Percentiles rank a stretch among this genome's conserved stretches.
These are phyloP conservation scores for Brenthis daphne DNA, from an alignment of 2,888 invertebrate species.

Conservation along the genomic window DNA sequence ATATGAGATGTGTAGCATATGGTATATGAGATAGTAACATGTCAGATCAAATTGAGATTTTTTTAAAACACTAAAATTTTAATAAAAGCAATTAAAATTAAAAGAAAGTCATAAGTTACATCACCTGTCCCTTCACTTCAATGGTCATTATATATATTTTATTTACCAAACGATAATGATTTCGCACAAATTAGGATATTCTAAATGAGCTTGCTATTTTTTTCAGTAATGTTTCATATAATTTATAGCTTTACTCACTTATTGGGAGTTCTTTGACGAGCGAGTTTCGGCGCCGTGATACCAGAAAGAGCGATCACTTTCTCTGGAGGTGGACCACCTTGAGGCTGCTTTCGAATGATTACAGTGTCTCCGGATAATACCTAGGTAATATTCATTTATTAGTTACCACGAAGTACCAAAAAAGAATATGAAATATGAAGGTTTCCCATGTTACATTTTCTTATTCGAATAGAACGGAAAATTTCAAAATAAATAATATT, in stretches of 20 bases:
- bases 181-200: too few species aligned
- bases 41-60: too few species aligned
- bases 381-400: conserved; percentile 71
- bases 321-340: conserved; percentile 95
- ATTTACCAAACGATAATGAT: too few species aligned
- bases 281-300: conserved; percentile 94
- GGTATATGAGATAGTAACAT: too few species aligned
- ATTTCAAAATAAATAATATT: conserved; percentile 1
- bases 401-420: neutral
- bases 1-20: too few species aligned
- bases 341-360: conserved; percentile 92
- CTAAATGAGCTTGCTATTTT: too few species aligned
- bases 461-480: neutral
- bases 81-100: too few species aligned
- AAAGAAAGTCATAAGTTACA: too few species aligned
- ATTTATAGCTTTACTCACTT: conserved; percentile 57
- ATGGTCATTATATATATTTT: too few species aligned
- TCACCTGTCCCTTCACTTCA: too few species aligned
- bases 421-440: neutral
- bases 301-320: conserved; percentile 95
- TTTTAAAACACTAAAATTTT: too few species aligned
- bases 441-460: conserved; percentile 2
- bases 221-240: neutral
- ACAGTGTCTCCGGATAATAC: conserved; percentile 98
- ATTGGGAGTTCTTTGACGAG: conserved; percentile 70